Percentiles rank a stretch among this genome's conserved stretches.
phyloP scores from a whole-genome alignment of 2,888 invertebrate species.

The Polydrusus tereticollis region DNA sequence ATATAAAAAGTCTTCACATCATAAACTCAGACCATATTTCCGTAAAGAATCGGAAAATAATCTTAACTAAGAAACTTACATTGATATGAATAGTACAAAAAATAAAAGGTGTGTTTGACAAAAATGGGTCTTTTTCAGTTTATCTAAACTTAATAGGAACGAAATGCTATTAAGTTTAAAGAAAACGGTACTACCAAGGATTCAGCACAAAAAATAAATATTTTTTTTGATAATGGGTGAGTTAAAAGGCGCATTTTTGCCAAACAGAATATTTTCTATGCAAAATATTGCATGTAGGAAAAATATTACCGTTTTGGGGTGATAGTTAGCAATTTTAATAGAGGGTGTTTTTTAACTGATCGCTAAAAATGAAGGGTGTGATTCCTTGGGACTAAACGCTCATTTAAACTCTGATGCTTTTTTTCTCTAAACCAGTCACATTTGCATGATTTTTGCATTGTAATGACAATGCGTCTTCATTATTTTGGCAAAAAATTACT shows the following conservation, averaged over 20 bases:
- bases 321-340: background rate
- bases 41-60: conserved; percentile 11
- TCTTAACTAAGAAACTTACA: conserved; percentile 15
- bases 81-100: conserved; percentile 13
- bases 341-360: too few relatives aligned
- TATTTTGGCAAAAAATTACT: too few relatives aligned
- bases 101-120: conserved; percentile 19
- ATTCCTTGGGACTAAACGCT: too few relatives aligned
- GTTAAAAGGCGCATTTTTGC: conserved; percentile 18
- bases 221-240: too few relatives aligned
- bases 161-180: background rate
- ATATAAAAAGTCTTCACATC: conserved; percentile 36
- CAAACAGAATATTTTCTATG: conserved; percentile 19
- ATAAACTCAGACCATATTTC: conserved; percentile 21
- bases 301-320: conserved; percentile 10
- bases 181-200: background rate
- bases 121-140: conserved; percentile 2
- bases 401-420: too few relatives aligned
- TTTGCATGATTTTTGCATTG: too few relatives aligned
- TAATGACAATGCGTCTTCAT: too few relatives aligned
- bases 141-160: background rate
- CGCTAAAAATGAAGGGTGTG: too few relatives aligned
- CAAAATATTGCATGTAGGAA: conserved; percentile 22
- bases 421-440: too few relatives aligned
- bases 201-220: too few relatives aligned